Conservation (phyloP, 2,888 invertebrate species). For the Thysanoteuthis rhombus region DNA sequence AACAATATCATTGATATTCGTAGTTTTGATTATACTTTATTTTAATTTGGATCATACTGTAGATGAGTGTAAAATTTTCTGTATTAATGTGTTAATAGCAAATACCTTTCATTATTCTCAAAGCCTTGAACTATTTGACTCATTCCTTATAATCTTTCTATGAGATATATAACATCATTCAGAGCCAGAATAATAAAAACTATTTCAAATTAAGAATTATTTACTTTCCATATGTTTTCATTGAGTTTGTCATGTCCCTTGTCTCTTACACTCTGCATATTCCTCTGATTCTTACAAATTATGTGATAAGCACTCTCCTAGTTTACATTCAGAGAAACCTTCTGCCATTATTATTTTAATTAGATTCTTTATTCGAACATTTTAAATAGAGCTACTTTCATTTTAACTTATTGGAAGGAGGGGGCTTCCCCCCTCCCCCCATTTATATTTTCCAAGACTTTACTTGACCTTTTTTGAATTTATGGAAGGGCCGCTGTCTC, state of each 20-base stretch:
- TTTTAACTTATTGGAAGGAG: background rate
- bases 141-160: background rate
- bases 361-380: background rate
- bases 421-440: too few species aligned
- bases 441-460: background rate
- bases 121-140: background rate
- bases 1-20: background rate
- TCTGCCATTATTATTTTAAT: background rate
- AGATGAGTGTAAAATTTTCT: background rate
- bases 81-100: background rate
- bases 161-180: background rate
- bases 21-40: background rate
- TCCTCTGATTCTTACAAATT: background rate
- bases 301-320: background rate
- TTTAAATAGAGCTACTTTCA: background rate
- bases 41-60: background rate
- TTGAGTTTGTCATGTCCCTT: background rate
- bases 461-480: background rate
- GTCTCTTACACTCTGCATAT: background rate
- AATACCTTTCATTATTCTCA: background rate
- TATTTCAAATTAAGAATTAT: background rate
- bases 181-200: background rate
- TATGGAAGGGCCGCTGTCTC: background rate
- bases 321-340: background rate
- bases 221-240: background rate